Evolutionary conservation across 2,113 vertebrate species (phyloP), one percentile per base, ranked within the genome.

Genomic region (Tautogolabrus adspersus): DNA sequence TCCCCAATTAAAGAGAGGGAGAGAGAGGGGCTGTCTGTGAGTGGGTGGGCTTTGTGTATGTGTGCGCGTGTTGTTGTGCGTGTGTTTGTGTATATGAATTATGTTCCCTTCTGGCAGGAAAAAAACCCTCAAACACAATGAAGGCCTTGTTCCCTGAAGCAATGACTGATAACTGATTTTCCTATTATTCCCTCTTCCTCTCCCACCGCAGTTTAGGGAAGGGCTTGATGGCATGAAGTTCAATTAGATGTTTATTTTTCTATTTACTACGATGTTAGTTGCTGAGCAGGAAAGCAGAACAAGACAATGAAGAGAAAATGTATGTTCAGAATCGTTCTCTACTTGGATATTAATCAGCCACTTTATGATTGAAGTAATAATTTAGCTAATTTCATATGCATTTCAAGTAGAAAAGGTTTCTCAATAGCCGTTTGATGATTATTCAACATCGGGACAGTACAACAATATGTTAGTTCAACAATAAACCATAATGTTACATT

Each of bases 91-190:
- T 79, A 8, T 54, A 75, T 80, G 72, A 79, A 83, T 88, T 79
- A 87, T 79, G 66, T 37, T 83, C 58, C 65, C 77, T 23, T 49
- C 59, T 67, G 81, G 49, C 54, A 65, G 65, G 72, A 75, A 66
- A 64, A 71, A 59, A 62, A 37, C 30, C 60, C 44, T 69, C 49
- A 51, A 67, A 71, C 72, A 88, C 85, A 91, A 85, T 85, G 71
- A 80, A 77, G 51, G 44, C 60, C 62, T 83, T 90, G 82, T 88
- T 88, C 49, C 34, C 75, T 75, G 16, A 51, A 82, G 69, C 74
- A 81, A 66, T 77, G 76, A 83, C 77, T 63, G 84, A 87, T 84
- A 66, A 78, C 76, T 71, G 10, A 79, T 83, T 76, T 82, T 61
- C 63, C 56, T 42, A 77, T 75, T 75, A 64, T 63, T 68, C n/a